phyloP scores from a whole-genome alignment of 2,888 invertebrate species.

The Melieria picta region DNA sequence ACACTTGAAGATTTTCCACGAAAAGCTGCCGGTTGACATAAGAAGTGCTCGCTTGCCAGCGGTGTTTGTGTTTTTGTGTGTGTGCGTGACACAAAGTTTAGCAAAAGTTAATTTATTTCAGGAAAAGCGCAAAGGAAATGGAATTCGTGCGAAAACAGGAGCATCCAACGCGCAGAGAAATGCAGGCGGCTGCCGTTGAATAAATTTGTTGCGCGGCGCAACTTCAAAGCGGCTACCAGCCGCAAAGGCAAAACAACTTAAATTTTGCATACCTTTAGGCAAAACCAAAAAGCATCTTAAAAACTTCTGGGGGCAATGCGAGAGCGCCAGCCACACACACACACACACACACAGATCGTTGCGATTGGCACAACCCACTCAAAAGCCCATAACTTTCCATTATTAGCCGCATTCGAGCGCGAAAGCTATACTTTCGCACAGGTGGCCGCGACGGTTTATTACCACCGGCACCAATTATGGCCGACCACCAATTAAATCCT shows the following conservation, averaged over 20 bases:
- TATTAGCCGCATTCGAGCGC: background rate
- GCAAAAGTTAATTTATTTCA: slow-evolving; percentile 42
- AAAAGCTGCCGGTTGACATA: too few species aligned
- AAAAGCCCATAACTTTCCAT: background rate
- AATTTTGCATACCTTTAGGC: slow-evolving; percentile 1
- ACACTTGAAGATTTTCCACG: too few species aligned
- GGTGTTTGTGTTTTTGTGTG: background rate
- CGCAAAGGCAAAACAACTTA: background rate
- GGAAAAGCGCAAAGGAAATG: slow-evolving; percentile 41
- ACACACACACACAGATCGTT: background rate
- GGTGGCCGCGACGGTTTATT: slow-evolving; percentile 1
- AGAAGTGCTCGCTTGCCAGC: too few species aligned
- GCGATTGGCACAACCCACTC: background rate
- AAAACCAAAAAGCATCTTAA: too few species aligned
- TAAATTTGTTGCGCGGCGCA: background rate
- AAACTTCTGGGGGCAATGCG: too few species aligned
- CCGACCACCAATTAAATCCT: slow-evolving; percentile 24
- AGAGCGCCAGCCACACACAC: background rate
- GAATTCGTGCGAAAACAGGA: slow-evolving; percentile 24
- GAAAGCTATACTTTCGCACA: slow-evolving; percentile 1
- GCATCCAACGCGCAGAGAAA: too few species aligned
- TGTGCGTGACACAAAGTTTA: slow-evolving; percentile 25
- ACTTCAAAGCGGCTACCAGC: background rate
- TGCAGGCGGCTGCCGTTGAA: background rate
- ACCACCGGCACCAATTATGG: slow-evolving; percentile 19